Evolutionary conservation across 1,140 invertebrate species (phyloP), one percentile per base, ranked within the genome.

Genomic region (Papilio dardanus): DNA sequence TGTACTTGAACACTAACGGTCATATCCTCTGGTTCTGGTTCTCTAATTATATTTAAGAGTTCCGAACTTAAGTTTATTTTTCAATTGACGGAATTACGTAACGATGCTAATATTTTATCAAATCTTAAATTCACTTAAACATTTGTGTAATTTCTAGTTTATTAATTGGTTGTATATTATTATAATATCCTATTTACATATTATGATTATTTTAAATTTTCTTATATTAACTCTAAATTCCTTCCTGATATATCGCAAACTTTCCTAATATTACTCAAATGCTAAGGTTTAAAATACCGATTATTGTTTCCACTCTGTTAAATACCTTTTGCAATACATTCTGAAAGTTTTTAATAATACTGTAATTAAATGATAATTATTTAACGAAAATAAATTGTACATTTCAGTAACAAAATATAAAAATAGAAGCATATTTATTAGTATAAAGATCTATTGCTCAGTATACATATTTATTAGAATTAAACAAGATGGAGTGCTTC

Each of bases 301-400:
- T 73, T 33, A 58, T 58, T 21, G 71, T 73, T 73, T 73, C 71
- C 71, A 73, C 42, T 73, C 71, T 73, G 71, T 58, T 73, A 73
- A 73, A n/a, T 73, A 73, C 42, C 31, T 73, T 54, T 50, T 73
- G 71, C 46, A 73, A 73, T 54, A 58, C 40, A 19, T 35, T 71
- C 46, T 54, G 69, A 71, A 73, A 73, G 42, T 50, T 54, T 37
- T 73, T 33, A 33, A 35, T 46, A 54, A 8, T 46, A 21, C 46
- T 30, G 16, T 50, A 73, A 58, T 73, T 73, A 54, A 31, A 73
- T 73, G 71, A 40, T 73, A 73, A 73, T 73, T 73, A 73, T n/a
- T 73, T 21, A 24, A 71, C 40, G 30, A 68, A 68, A 40, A 68
- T 0, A 19, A 68, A 24, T 24, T 37, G 66, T 37, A n/a, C 30